Conservation (phyloP, 2,797 vertebrate genomes). For the Catamblyrhynchus diadema region DNA sequence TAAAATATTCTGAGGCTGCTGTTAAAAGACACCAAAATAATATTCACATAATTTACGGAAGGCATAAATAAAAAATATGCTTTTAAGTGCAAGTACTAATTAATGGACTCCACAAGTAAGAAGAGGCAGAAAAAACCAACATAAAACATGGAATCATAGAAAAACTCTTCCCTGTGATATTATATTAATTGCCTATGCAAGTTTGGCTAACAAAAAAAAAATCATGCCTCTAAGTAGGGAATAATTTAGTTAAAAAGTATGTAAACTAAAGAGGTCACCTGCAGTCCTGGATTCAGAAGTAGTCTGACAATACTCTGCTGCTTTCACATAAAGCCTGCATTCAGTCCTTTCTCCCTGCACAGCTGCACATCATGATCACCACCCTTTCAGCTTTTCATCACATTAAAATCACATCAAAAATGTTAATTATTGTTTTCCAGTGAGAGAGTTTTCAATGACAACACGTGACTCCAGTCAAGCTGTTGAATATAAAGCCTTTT, state of each 20-base stretch:
- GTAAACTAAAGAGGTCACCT: conserved; percentile 11
- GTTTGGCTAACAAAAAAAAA: background rate
- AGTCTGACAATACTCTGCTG: background rate
- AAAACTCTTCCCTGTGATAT: background rate
- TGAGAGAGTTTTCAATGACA: background rate
- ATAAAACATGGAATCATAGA: background rate
- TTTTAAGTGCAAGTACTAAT: background rate
- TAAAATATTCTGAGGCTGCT: background rate
- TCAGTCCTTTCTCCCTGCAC: background rate
- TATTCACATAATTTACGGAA: background rate
- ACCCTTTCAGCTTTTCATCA: background rate
- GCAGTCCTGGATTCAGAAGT: background rate
- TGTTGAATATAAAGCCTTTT: conserved; percentile 4
- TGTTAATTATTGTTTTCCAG: conserved; percentile 9
- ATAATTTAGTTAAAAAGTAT: background rate
- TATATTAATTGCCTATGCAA: background rate
- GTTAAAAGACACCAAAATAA: background rate
- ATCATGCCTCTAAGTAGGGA: background rate
- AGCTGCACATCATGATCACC: background rate
- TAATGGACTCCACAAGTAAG: background rate
- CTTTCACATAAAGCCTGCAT: background rate
- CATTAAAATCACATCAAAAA: background rate
- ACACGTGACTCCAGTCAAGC: background rate
- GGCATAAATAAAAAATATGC: background rate
- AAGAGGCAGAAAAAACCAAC: background rate